phyloP scores from a whole-genome alignment of 1,140 invertebrate species.

The Phthorimaea operculella region DNA sequence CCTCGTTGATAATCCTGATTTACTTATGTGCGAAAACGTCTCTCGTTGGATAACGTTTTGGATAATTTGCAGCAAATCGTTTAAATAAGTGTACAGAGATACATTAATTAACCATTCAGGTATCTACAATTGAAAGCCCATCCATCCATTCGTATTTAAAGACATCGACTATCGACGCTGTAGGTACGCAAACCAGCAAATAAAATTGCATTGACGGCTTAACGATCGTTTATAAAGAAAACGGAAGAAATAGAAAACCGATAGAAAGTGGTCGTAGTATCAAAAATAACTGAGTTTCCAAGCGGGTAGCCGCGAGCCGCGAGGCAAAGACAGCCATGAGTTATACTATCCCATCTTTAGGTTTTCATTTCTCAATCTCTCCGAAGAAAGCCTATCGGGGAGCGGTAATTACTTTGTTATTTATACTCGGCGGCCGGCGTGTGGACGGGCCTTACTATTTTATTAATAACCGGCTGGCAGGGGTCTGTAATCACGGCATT shows the following conservation, averaged over 20 bases:
- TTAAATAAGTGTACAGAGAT: too few species aligned
- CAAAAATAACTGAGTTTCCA: slow-evolving; percentile 2
- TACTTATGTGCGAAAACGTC: too few species aligned
- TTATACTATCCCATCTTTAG: slow-evolving; percentile 19
- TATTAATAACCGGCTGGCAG: slow-evolving; percentile 52
- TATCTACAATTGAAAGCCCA: too few species aligned
- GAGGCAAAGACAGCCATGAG: slow-evolving; percentile 8
- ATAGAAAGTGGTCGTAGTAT: slow-evolving; percentile 11
- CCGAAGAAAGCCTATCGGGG: slow-evolving; percentile 36
- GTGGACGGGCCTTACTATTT: slow-evolving; percentile 51
- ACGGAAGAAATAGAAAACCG: slow-evolving; percentile 5
- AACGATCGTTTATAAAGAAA: background rate
- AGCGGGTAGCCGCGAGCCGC: background rate
- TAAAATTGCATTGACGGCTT: too few species aligned
- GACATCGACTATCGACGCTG: too few species aligned
- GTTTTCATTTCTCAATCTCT: slow-evolving; percentile 44
- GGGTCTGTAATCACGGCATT: slow-evolving; percentile 47
- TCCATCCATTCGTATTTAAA: too few species aligned
- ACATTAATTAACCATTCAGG: too few species aligned
- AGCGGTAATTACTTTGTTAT: slow-evolving; percentile 50
- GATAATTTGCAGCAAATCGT: too few species aligned
- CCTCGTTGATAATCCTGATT: too few species aligned
- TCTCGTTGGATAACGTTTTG: too few species aligned
- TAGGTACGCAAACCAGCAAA: too few species aligned
- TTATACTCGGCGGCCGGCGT: slow-evolving; percentile 38